phyloP scores from a whole-genome alignment of 2,113 vertebrate genomes.

The Callospermophilus lateralis region DNA sequence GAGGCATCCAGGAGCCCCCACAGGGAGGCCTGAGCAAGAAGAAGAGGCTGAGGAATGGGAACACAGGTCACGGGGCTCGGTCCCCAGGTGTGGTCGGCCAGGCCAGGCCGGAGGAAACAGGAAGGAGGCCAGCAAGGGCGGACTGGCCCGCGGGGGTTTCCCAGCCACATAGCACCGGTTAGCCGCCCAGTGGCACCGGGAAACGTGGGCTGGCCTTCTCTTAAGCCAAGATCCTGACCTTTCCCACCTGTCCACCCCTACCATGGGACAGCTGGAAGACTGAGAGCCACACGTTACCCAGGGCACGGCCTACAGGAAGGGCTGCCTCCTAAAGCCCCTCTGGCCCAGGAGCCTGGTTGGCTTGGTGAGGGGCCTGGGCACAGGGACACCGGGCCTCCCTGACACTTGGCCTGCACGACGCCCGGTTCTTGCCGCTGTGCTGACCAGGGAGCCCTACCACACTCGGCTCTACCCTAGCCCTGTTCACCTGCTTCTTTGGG shows the following conservation, averaged over 20 bases:
- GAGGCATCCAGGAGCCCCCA: neutral
- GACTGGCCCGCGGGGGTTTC: constrained; percentile 57
- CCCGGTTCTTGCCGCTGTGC: too few relatives aligned
- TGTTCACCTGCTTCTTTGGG: neutral
- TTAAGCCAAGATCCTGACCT: accelerated
- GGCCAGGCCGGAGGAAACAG: neutral
- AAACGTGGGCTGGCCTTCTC: accelerated
- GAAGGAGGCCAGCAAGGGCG: neutral
- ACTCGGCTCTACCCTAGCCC: too few relatives aligned
- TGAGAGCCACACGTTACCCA: neutral
- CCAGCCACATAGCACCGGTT: constrained; percentile 50
- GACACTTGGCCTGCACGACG: too few relatives aligned
- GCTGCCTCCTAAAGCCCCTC: neutral
- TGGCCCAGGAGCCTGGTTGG: neutral
- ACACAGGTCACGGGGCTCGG: constrained; percentile 82
- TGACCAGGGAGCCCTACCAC: neutral
- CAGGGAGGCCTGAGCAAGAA: neutral
- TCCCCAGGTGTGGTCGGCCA: constrained; percentile 87
- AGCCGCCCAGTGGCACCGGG: accelerated
- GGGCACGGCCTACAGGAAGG: neutral
- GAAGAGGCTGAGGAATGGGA: neutral
- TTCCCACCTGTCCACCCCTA: too few relatives aligned
- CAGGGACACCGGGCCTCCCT: too few relatives aligned
- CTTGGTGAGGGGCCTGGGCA: neutral
- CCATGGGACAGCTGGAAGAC: neutral